phyloP scores from a whole-genome alignment of 2,888 invertebrate genomes.

The Pardosa pseudoannulata region DNA sequence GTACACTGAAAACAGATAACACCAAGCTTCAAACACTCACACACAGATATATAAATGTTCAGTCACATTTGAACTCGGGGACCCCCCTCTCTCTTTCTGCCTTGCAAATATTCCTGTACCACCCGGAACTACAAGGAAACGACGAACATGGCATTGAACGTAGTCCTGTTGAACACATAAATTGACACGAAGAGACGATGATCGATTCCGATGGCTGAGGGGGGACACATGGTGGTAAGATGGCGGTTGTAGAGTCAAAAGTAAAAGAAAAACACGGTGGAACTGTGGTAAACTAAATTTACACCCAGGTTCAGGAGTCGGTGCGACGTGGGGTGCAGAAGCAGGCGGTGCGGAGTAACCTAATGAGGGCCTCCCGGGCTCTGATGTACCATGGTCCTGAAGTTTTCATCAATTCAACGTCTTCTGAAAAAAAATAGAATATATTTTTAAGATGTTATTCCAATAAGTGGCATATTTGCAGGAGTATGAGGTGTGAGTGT shows the following conservation, averaged over 20 bases:
- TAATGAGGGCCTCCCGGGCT: conserved; percentile 51
- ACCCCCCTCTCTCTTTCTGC: too few relatives aligned
- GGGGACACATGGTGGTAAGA: neutral
- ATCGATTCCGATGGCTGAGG: neutral
- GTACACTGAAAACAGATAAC: neutral
- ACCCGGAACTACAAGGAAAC: too few relatives aligned
- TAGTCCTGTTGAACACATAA: neutral
- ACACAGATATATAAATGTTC: too few relatives aligned
- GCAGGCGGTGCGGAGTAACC: conserved; percentile 57
- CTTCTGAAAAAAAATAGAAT: conserved; percentile 53
- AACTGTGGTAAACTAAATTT: neutral
- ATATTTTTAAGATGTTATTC: too few relatives aligned
- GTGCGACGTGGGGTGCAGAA: conserved; percentile 59
- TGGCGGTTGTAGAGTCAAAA: neutral
- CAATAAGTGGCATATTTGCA: too few relatives aligned
- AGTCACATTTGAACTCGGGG: too few relatives aligned
- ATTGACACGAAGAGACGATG: neutral
- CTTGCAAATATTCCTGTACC: too few relatives aligned
- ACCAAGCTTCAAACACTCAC: too few relatives aligned
- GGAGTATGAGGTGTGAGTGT: too few relatives aligned
- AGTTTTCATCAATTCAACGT: conserved; percentile 54
- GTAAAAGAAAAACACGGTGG: too few relatives aligned
- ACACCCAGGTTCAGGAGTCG: conserved; percentile 52
- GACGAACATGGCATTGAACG: too few relatives aligned
- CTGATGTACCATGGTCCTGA: conserved; percentile 66